Conservation (phyloP, 1,140 invertebrate genomes). For the Drosophila oshimai region DNA sequence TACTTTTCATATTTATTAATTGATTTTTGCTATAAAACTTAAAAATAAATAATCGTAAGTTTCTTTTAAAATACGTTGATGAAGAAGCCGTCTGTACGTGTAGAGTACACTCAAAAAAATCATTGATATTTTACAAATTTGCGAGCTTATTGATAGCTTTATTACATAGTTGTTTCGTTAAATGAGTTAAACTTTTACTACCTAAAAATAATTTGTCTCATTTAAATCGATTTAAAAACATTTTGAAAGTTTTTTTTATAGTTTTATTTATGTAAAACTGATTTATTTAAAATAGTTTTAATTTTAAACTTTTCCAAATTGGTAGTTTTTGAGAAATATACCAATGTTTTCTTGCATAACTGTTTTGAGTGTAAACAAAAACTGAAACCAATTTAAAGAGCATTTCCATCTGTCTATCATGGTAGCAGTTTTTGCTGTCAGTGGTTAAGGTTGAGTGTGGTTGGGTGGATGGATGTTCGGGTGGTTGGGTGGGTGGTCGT, state of each 20-base stretch:
- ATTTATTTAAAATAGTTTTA: no score
- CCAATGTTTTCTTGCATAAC: no score
- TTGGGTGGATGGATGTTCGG: constrained; percentile 18
- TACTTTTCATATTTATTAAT: constrained; percentile 2
- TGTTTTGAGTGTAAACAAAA: constrained; percentile 16
- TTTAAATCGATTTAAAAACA: no score
- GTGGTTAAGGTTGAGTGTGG: constrained; percentile 35
- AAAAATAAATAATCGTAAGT: not conserved
- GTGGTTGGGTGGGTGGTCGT: constrained; percentile 34
- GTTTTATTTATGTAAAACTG: no score
- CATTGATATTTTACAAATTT: no score
- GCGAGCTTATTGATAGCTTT: no score
- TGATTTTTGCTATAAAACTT: constrained; percentile 20
- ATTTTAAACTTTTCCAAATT: not conserved
- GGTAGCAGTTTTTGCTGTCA: constrained; percentile 24
- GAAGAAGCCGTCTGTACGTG: constrained; percentile 42
- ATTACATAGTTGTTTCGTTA: not conserved
- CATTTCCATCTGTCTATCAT: constrained; percentile 24
- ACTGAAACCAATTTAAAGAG: constrained; percentile 16
- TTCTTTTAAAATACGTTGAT: constrained; percentile 37
- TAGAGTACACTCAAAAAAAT: constrained; percentile 14
- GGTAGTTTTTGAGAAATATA: no score
- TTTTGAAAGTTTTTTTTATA: no score
- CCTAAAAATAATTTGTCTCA: no score
- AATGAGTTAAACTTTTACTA: not conserved